Evolutionary conservation across 2,113 vertebrate species (phyloP).

Genomic region (Sterna hirundo): DNA sequence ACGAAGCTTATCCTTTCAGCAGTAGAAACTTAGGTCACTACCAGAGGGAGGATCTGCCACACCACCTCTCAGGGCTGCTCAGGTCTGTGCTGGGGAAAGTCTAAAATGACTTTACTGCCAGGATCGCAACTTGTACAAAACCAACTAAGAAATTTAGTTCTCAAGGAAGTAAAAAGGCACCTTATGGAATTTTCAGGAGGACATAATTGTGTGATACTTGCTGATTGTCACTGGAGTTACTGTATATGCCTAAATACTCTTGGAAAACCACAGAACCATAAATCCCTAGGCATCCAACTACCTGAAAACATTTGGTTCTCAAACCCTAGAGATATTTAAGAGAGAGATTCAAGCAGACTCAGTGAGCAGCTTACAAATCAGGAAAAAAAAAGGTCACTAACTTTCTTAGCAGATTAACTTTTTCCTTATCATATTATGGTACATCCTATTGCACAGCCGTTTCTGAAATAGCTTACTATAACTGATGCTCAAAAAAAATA

Average conservation of each 20-base stretch:
- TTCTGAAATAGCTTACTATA: not conserved
- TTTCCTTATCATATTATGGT: not conserved
- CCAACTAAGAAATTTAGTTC: not conserved
- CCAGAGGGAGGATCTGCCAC: not conserved
- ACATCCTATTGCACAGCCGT: not conserved
- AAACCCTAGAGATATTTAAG: not conserved
- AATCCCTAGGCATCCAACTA: not conserved
- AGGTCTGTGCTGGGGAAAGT: not conserved
- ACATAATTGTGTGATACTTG: not conserved
- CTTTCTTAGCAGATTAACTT: constrained; percentile 32
- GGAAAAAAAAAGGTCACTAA: not conserved
- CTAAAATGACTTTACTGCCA: not conserved
- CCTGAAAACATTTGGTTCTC: not conserved
- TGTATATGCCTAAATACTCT: not conserved
- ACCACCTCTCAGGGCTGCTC: not conserved
- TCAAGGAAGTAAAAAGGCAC: not conserved
- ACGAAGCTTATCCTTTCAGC: not conserved
- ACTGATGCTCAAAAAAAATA: not conserved
- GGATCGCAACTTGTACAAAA: not conserved
- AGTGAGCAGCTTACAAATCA: not conserved
- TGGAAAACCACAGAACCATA: not conserved
- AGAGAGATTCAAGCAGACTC: not conserved
- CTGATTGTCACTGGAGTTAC: not conserved
- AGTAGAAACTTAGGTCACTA: not conserved
- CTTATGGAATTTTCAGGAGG: not conserved